phyloP scores from a whole-genome alignment of 2,888 invertebrate genomes.

The Scaptomyza parva region DNA sequence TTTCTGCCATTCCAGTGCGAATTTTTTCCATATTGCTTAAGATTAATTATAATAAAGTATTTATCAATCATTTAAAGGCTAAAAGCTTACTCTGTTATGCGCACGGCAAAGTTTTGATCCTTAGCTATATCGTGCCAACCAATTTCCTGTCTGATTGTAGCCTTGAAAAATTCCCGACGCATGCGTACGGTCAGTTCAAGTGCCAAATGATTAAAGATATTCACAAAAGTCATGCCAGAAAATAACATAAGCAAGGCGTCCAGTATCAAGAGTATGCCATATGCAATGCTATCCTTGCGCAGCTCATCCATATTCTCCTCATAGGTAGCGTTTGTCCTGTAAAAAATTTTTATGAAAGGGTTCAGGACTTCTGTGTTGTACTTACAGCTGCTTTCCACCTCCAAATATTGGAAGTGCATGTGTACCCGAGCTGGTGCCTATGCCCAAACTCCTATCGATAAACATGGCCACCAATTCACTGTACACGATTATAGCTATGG shows the following conservation, averaged over 20 bases:
- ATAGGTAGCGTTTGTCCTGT: conserved; percentile 86
- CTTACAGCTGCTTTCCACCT: conserved; percentile 87
- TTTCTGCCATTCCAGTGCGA: conserved; percentile 93
- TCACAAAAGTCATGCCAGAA: conserved; percentile 87
- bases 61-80: neutral
- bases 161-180: conserved; percentile 87
- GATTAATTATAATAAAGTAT: neutral
- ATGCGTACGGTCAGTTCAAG: conserved; percentile 87
- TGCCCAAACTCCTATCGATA: conserved; percentile 87
- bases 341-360: neutral
- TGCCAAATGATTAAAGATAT: conserved; percentile 88
- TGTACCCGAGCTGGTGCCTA: conserved; percentile 87
- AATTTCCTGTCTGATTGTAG: conserved; percentile 89
- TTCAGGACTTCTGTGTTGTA: neutral
- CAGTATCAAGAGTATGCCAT: conserved; percentile 87
- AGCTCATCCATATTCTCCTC: conserved; percentile 87
- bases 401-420: conserved; percentile 87
- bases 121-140: conserved; percentile 90
- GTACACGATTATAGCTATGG: conserved; percentile 88
- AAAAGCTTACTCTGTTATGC: conserved; percentile 88
- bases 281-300: conserved; percentile 88
- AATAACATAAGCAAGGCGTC: conserved; percentile 87
- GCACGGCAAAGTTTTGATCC: conserved; percentile 89
- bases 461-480: conserved; percentile 89
- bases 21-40: conserved; percentile 90